These are phyloP conservation scores for Melanotaenia maccullochi DNA, from an alignment of 2,797 vertebrate species.

Conservation along the genomic window DNA sequence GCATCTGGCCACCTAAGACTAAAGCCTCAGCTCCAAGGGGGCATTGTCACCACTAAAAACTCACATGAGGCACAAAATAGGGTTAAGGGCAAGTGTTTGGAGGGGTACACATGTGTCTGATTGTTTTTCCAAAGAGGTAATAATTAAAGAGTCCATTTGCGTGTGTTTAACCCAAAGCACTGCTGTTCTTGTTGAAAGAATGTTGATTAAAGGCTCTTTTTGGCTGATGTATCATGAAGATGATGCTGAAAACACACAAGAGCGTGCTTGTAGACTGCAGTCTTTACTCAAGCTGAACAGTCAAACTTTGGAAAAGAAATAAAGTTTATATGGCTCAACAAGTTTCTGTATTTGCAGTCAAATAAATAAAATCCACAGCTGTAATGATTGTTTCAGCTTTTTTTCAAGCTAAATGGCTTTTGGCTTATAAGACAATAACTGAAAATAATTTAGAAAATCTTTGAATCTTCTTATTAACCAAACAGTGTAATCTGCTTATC, in stretches of 20 bases:
- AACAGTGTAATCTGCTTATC: neutral
- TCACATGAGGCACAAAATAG: conserved; percentile 2
- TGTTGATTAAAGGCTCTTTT: conserved; percentile 71
- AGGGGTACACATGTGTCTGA: conserved; percentile 11
- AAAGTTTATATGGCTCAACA: conserved; percentile 16
- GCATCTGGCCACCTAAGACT: conserved; percentile 19
- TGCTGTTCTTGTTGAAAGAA: conserved; percentile 56
- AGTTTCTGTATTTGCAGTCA: no score
- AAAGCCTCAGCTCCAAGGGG: conserved; percentile 32
- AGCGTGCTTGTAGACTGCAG: conserved; percentile 11
- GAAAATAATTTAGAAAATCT: no score
- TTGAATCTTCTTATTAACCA: neutral
- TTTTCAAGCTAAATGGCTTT: neutral
- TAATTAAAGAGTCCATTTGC: conserved; percentile 64
- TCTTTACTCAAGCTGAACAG: conserved; percentile 9
- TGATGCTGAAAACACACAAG: conserved; percentile 28
- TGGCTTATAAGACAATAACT: neutral
- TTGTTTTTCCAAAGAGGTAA: conserved; percentile 48
- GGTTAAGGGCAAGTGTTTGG: conserved; percentile 21
- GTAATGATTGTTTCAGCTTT: neutral
- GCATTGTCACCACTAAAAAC: conserved; percentile 27
- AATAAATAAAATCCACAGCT: neutral
- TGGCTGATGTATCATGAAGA: conserved; percentile 47
- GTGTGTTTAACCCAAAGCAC: conserved; percentile 46
- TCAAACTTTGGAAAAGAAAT: conserved; percentile 13